Percentiles rank a stretch among this genome's conserved stretches.
Evolutionary conservation across 2,888 invertebrate species (phyloP).

Genomic region (Nymphalis c-album): DNA sequence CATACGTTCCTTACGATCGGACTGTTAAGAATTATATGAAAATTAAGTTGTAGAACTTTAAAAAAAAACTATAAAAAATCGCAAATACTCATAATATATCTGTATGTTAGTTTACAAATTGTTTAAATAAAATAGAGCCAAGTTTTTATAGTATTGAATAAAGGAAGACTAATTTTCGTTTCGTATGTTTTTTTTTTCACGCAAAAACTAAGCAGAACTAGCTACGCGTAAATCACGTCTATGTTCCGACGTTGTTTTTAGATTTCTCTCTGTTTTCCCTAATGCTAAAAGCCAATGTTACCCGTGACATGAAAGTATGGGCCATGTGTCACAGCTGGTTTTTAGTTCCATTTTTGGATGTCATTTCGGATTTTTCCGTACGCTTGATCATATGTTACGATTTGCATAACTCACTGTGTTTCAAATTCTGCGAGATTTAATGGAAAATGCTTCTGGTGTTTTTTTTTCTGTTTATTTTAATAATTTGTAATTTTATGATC

Average conservation of each 20-base stretch:
- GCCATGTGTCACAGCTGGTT: constrained; percentile 30
- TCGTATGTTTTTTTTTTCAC: too few species aligned
- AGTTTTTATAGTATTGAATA: too few species aligned
- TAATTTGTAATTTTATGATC: neutral
- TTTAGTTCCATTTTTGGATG: constrained; percentile 28
- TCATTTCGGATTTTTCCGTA: constrained; percentile 30
- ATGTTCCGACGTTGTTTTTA: constrained; percentile 25
- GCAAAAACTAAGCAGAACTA: constrained; percentile 9
- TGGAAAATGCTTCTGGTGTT: neutral
- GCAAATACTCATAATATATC: too few species aligned
- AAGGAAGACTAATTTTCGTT: neutral
- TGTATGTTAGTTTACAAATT: too few species aligned
- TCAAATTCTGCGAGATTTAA: constrained; percentile 9
- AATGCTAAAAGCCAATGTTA: constrained; percentile 37
- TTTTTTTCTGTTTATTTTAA: neutral
- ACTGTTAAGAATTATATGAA: too few species aligned
- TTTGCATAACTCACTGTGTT: constrained; percentile 19
- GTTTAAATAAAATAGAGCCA: too few species aligned
- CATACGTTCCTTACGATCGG: too few species aligned
- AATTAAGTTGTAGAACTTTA: too few species aligned
- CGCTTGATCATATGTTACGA: constrained; percentile 26
- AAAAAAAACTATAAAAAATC: too few species aligned
- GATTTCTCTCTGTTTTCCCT: constrained; percentile 24
- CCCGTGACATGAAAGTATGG: constrained; percentile 33
- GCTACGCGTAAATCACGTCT: constrained; percentile 18